Percentiles rank a stretch among this genome's conserved stretches.
Conservation (phyloP, 2,797 vertebrate species). For the Chlorospingus flavigularis region DNA sequence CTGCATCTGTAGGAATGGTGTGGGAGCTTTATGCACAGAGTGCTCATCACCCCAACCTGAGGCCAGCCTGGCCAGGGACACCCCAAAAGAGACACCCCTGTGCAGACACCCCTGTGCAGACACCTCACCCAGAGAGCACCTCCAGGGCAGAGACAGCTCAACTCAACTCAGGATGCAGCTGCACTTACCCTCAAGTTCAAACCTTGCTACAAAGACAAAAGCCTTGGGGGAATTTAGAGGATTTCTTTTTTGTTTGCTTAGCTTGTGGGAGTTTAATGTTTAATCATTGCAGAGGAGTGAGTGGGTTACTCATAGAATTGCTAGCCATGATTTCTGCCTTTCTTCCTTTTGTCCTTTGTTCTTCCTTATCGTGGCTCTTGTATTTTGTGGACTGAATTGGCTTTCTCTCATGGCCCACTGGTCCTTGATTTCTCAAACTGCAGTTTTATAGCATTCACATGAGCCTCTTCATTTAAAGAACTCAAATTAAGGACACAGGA, state of each 20-base stretch:
- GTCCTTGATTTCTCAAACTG: not conserved
- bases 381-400: not conserved
- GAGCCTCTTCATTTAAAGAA: not conserved
- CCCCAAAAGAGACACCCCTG: rapidly evolving
- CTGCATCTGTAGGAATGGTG: not conserved
- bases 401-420: not conserved
- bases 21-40: not conserved
- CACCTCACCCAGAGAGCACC: not conserved
- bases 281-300: conserved; percentile 19
- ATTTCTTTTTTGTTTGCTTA: conserved; percentile 21
- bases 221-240: conserved; percentile 4
- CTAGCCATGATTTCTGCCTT: conserved; percentile 24
- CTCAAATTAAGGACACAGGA: not conserved
- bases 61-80: not conserved
- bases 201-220: not conserved
- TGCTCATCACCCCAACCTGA: not conserved
- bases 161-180: rapidly evolving
- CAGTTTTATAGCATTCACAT: not conserved
- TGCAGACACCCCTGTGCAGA: not conserved
- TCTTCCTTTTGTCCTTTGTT: conserved; percentile 53
- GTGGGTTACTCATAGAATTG: conserved; percentile 38
- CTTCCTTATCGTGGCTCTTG: not conserved
- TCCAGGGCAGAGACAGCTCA: not conserved
- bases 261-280: conserved; percentile 55
- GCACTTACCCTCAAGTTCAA: not conserved